Evolutionary conservation across 2,797 vertebrate genomes (phyloP).

Genomic region (Phyllotis vaccarum): DNA sequence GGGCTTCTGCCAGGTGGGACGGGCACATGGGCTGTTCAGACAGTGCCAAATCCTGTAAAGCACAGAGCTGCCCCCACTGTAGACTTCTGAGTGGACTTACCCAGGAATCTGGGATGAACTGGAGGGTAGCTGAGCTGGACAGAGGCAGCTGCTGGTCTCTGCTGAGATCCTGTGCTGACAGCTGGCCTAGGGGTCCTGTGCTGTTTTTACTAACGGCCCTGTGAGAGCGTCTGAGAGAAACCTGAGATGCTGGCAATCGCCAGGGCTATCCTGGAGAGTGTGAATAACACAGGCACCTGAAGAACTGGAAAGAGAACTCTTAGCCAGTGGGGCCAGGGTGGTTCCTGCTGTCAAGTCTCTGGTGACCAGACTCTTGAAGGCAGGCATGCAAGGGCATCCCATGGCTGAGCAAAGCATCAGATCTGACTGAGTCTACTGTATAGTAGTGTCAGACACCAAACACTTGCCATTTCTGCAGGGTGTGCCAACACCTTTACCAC

Average conservation of each 20-base stretch:
- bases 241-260: fast-evolving
- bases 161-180: too few relatives aligned
- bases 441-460: fast-evolving
- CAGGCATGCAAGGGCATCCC: background rate
- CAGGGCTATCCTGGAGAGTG: fast-evolving
- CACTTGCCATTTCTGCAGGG: fast-evolving
- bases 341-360: fast-evolving
- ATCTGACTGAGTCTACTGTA: fast-evolving
- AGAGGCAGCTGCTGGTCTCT: fast-evolving
- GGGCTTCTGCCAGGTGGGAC: background rate
- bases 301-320: fast-evolving
- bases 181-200: fast-evolving
- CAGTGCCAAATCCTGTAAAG: background rate
- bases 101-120: background rate
- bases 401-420: fast-evolving
- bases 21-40: background rate
- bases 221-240: background rate
- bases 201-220: background rate
- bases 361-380: fast-evolving
- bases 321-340: fast-evolving
- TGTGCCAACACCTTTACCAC: fast-evolving
- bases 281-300: fast-evolving
- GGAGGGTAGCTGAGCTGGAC: background rate
- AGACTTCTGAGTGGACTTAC: background rate
- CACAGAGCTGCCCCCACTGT: background rate